These are phyloP conservation scores for Condylostylus longicornis DNA, from an alignment of 1,140 invertebrate species.

Conservation along the genomic window DNA sequence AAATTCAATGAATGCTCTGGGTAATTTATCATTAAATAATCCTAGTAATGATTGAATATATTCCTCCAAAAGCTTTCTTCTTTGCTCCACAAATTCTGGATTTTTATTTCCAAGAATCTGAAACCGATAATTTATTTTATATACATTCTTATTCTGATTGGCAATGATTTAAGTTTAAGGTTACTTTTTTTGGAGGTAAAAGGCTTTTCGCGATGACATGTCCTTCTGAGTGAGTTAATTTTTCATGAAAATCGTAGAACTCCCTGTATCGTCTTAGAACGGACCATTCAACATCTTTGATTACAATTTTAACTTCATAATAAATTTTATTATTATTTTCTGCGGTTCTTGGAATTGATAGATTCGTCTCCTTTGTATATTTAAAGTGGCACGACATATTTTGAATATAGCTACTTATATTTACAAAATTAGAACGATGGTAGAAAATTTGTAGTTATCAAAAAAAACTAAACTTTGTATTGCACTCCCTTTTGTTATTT, in stretches of 20 bases:
- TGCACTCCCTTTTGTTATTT: no score
- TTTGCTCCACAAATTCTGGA: constrained; percentile 70
- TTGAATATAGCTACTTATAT: no score
- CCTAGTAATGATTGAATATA: constrained; percentile 65
- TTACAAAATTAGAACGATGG: no score
- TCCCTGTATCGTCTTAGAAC: constrained; percentile 76
- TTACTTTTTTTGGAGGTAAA: constrained; percentile 78
- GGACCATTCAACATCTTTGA: constrained; percentile 61
- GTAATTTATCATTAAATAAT: constrained; percentile 45
- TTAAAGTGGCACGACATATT: no score
- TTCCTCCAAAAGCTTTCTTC: constrained; percentile 58
- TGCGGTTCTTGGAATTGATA: no score
- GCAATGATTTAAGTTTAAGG: constrained; percentile 8
- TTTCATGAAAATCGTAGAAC: constrained; percentile 74
- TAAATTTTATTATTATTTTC: no score
- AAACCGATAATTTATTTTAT: background rate
- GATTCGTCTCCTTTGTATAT: no score
- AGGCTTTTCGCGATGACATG: constrained; percentile 68
- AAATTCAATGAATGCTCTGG: constrained; percentile 58
- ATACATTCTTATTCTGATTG: constrained; percentile 31
- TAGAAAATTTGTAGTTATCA: no score
- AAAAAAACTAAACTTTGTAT: no score
- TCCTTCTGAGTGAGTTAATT: constrained; percentile 53
- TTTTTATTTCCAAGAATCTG: constrained; percentile 52
- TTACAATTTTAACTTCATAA: constrained; percentile 50